These are phyloP conservation scores for Leptogaster cylindrica DNA, from an alignment of 2,888 invertebrate genomes.

Conservation along the genomic window DNA sequence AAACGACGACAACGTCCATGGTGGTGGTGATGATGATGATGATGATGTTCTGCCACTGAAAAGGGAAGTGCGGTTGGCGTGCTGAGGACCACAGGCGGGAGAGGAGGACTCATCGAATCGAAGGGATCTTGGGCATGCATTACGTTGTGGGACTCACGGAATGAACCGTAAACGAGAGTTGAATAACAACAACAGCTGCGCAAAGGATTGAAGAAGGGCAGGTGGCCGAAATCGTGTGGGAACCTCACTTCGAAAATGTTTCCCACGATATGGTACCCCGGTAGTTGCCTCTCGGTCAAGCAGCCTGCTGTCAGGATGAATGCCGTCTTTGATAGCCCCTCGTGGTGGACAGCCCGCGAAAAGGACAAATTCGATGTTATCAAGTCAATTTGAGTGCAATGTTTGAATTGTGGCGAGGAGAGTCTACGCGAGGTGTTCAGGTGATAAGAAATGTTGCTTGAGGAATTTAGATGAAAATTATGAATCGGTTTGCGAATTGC, in stretches of 20 bases:
- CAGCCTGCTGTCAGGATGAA: not conserved
- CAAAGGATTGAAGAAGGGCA: constrained; percentile 50
- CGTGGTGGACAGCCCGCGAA: too few relatives aligned
- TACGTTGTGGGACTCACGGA: not conserved
- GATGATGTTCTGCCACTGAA: not conserved
- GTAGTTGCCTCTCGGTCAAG: constrained; percentile 15
- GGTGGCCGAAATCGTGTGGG: constrained; percentile 60
- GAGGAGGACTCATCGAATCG: too few relatives aligned
- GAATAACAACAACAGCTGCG: constrained; percentile 54
- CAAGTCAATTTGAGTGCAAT: constrained; percentile 30
- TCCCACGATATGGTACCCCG: constrained; percentile 59
- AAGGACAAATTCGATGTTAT: not conserved
- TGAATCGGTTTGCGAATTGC: too few relatives aligned
- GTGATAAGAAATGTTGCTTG: too few relatives aligned
- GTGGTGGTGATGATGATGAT: not conserved
- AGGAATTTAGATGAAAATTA: too few relatives aligned
- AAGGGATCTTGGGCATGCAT: too few relatives aligned
- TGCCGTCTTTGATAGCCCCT: not conserved
- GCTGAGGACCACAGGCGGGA: constrained; percentile 15
- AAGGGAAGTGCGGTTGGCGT: constrained; percentile 38
- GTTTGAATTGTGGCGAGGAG: not conserved
- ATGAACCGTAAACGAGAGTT: constrained; percentile 48
- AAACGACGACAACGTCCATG: not conserved
- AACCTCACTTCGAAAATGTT: constrained; percentile 62
- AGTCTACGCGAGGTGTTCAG: too few relatives aligned